Evolutionary conservation across 2,797 vertebrate genomes (phyloP).

Genomic region (Sebastes vulpes): DNA sequence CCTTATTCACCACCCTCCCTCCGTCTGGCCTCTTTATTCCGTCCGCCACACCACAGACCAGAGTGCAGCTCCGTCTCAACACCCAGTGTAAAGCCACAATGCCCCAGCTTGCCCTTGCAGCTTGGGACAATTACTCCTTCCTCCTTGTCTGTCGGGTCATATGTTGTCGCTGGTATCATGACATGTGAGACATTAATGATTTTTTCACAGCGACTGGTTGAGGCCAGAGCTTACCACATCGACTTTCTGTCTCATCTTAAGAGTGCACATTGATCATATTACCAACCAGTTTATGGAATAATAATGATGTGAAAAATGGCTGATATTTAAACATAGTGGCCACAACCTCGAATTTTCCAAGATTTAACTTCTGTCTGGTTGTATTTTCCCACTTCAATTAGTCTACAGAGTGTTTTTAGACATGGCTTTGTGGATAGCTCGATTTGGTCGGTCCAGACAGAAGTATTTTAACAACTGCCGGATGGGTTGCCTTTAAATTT

Average conservation of each 20-base stretch:
- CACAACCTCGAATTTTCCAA: constrained; percentile 44
- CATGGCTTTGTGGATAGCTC: constrained; percentile 3
- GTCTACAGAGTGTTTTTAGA: constrained; percentile 33
- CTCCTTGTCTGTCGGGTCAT: constrained; percentile 22
- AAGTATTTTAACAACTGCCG: constrained; percentile 8
- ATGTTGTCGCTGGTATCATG: constrained; percentile 54
- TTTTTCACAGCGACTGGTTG: constrained; percentile 36
- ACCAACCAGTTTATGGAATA: constrained; percentile 62
- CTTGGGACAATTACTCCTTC: constrained; percentile 35
- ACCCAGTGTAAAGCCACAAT: constrained; percentile 60
- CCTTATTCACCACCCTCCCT: constrained; percentile 34
- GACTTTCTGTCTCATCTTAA: constrained; percentile 34
- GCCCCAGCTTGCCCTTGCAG: constrained; percentile 40
- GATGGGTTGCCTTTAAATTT: not conserved
- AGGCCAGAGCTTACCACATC: constrained; percentile 55
- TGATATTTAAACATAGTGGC: constrained; percentile 60
- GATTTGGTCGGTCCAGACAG: not conserved
- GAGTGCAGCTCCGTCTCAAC: constrained; percentile 55
- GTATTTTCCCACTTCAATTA: constrained; percentile 42
- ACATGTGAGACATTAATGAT: constrained; percentile 47
- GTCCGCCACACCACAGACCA: constrained; percentile 49
- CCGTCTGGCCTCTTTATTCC: constrained; percentile 45
- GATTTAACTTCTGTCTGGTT: constrained; percentile 48
- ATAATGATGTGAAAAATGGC: constrained; percentile 61
- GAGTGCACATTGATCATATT: constrained; percentile 62